Conservation (phyloP, 1,140 invertebrate species). For the Brachionus paranguensis region DNA sequence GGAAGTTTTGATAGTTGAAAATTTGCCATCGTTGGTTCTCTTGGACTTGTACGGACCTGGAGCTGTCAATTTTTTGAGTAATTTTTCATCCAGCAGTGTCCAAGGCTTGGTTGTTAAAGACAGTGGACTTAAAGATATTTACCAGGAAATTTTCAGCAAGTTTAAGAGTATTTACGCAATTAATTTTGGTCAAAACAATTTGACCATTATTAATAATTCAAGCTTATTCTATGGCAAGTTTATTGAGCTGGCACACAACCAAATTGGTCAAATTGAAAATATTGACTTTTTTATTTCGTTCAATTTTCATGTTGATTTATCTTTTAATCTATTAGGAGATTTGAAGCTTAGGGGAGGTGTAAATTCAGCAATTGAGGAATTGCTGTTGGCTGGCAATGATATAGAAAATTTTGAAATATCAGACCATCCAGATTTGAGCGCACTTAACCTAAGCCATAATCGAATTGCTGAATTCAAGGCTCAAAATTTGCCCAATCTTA, state of each 20-base stretch:
- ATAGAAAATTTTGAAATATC: background rate
- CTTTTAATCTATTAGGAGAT: background rate
- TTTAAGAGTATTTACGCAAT: background rate
- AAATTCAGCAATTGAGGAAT: background rate
- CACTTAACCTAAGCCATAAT: background rate
- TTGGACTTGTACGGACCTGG: background rate
- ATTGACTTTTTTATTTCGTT: background rate
- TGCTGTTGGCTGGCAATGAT: background rate
- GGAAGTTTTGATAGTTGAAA: background rate
- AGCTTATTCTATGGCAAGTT: background rate
- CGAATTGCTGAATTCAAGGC: background rate
- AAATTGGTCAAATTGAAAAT: background rate
- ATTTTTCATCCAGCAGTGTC: background rate
- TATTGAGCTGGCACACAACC: background rate
- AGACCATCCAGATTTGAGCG: background rate
- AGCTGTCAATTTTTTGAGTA: background rate
- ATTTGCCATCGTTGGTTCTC: background rate
- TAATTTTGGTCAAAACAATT: background rate
- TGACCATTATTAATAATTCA: background rate
- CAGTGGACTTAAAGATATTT: background rate
- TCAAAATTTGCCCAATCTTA: background rate
- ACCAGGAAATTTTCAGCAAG: background rate
- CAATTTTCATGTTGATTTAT: constrained; percentile 13
- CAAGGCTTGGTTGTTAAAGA: background rate
- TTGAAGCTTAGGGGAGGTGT: background rate